Percentiles rank a stretch among this genome's conserved stretches.
Conservation (phyloP, 2,888 invertebrate genomes). For the Ptilodon capucinus region DNA sequence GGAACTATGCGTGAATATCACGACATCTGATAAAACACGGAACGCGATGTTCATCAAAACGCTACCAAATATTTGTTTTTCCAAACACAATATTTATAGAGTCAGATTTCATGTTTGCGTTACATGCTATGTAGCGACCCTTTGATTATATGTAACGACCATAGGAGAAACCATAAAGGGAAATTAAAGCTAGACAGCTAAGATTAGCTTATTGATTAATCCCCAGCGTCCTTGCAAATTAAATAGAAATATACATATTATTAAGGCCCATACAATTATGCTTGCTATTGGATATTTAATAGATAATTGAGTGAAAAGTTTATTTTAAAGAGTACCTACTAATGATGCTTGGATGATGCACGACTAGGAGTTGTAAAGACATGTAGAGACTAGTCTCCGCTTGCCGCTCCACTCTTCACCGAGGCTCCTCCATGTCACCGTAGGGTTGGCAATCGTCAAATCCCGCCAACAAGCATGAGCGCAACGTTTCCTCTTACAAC, state of each 20-base stretch:
- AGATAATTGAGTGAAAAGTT: no score
- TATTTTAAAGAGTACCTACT: no score
- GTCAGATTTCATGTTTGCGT: conserved; percentile 35
- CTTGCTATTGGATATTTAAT: no score
- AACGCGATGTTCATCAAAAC: conserved; percentile 34
- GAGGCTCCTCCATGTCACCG: conserved; percentile 10
- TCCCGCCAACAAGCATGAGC: conserved; percentile 43
- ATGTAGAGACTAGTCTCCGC: background rate
- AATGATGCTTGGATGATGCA: no score
- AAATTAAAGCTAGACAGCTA: no score
- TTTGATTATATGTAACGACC: no score
- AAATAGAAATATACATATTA: no score
- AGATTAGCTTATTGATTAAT: no score
- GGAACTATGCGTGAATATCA: conserved; percentile 12
- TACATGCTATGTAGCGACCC: conserved; percentile 19
- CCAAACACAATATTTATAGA: conserved; percentile 41
- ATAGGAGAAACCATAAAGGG: no score
- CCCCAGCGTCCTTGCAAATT: no score
- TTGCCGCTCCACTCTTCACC: conserved; percentile 9
- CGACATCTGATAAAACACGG: conserved; percentile 28
- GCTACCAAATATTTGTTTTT: conserved; percentile 40
- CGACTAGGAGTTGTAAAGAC: no score
- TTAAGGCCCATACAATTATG: no score
- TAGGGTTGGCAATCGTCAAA: conserved; percentile 54
- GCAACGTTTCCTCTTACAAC: conserved; percentile 61